These are phyloP conservation scores for Penelope pileata DNA, from an alignment of 2,113 vertebrate species.

Conservation along the genomic window DNA sequence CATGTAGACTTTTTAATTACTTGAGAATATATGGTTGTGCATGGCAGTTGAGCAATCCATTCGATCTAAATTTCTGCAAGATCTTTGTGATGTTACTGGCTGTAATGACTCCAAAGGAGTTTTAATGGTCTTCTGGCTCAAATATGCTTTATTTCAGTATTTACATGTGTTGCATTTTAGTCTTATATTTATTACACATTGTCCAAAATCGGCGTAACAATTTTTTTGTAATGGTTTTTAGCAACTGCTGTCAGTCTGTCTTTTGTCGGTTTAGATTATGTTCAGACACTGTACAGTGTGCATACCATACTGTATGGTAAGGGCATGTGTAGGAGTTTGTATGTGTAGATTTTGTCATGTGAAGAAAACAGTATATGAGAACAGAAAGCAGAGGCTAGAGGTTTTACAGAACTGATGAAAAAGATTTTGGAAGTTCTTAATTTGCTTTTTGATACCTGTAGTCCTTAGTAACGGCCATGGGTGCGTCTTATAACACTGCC, in stretches of 20 bases:
- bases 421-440: not conserved
- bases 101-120: not conserved
- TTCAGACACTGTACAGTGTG: not conserved
- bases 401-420: not conserved
- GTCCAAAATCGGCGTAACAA: not conserved
- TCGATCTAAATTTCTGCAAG: not conserved
- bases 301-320: not conserved
- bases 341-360: not conserved
- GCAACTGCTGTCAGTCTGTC: not conserved
- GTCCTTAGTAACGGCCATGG: not conserved
- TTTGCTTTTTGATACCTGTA: not conserved
- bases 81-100: not conserved
- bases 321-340: not conserved
- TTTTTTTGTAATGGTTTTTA: not conserved
- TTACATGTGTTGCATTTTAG: not conserved
- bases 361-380: not conserved
- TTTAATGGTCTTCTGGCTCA: not conserved
- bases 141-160: constrained; percentile 2
- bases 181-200: not conserved
- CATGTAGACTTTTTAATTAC: not conserved
- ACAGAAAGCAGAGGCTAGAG: not conserved
- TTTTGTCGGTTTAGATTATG: not conserved
- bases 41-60: not conserved
- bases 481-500: not conserved
- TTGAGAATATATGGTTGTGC: not conserved